A percentile compares a stretch with the other conserved stretches of the same genome.
Evolutionary conservation across 2,888 invertebrate species (phyloP).

Genomic region (Hoplodrina ambigua): DNA sequence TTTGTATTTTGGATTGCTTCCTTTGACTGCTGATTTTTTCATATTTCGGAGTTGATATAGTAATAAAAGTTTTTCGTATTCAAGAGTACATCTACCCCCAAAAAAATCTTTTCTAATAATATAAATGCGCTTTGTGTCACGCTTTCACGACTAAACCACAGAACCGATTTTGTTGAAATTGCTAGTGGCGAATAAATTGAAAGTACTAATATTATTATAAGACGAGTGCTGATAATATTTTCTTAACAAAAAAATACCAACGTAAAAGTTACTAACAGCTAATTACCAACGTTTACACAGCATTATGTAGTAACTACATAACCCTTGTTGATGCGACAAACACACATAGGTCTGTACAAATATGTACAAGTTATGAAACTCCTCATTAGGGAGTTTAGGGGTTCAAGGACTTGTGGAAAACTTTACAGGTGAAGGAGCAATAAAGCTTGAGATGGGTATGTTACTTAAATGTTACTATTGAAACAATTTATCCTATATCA

Average conservation of each 20-base stretch:
- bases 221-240: background rate
- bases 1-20: too few species aligned
- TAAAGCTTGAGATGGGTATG: background rate
- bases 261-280: background rate
- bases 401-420: slow-evolving; percentile 18
- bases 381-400: slow-evolving; percentile 19
- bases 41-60: too few species aligned
- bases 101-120: too few species aligned
- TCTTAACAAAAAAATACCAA: background rate
- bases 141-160: too few species aligned
- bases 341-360: slow-evolving; percentile 18
- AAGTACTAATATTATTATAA: too few species aligned
- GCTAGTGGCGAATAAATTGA: too few species aligned
- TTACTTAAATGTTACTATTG: background rate
- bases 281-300: slow-evolving; percentile 7
- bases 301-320: background rate
- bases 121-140: too few species aligned
- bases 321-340: slow-evolving; percentile 7
- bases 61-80: too few species aligned
- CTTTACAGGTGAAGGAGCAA: slow-evolving; percentile 15
- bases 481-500: too few species aligned
- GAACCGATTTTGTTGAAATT: too few species aligned
- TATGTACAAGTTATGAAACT: slow-evolving; percentile 30
- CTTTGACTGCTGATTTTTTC: too few species aligned
- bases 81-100: too few species aligned